Percentiles rank a stretch among this genome's conserved stretches.
Conservation (phyloP, 2,888 invertebrate species). For the Acleris cristana region DNA sequence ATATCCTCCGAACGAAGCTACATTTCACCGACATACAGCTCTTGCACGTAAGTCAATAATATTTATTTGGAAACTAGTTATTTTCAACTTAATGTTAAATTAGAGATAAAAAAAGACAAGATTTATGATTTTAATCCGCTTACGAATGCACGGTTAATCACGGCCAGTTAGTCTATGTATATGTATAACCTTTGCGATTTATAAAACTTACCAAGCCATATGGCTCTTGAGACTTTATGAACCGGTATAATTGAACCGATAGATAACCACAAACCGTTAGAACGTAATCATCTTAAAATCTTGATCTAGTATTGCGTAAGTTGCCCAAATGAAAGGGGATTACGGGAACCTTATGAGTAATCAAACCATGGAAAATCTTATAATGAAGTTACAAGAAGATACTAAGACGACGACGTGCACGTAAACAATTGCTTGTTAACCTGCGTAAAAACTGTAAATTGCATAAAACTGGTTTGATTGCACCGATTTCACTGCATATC, state of each 20-base stretch:
- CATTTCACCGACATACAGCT: too few relatives aligned
- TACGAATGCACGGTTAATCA: too few relatives aligned
- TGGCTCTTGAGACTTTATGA: not conserved
- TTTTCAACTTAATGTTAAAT: not conserved
- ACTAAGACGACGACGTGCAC: not conserved
- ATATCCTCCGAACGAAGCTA: too few relatives aligned
- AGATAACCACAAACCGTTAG: constrained; percentile 17
- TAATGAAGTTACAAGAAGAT: too few relatives aligned
- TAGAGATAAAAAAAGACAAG: not conserved
- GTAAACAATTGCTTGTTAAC: constrained; percentile 17
- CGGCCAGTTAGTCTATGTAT: too few relatives aligned
- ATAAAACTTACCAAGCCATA: not conserved
- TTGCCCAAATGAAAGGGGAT: not conserved
- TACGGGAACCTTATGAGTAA: not conserved
- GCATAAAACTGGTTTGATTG: constrained; percentile 45
- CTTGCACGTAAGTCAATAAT: too few relatives aligned
- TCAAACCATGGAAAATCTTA: not conserved
- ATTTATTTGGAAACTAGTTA: too few relatives aligned
- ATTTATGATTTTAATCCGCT: not conserved
- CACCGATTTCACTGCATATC: constrained; percentile 54
- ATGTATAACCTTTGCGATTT: not conserved
- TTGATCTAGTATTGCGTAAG: not conserved
- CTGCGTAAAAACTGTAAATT: constrained; percentile 32
- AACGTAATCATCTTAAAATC: not conserved
- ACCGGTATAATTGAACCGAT: constrained; percentile 2